These are phyloP conservation scores for Panagrolaimus sp. DNA, from an alignment of 1,140 invertebrate genomes.

Conservation along the genomic window DNA sequence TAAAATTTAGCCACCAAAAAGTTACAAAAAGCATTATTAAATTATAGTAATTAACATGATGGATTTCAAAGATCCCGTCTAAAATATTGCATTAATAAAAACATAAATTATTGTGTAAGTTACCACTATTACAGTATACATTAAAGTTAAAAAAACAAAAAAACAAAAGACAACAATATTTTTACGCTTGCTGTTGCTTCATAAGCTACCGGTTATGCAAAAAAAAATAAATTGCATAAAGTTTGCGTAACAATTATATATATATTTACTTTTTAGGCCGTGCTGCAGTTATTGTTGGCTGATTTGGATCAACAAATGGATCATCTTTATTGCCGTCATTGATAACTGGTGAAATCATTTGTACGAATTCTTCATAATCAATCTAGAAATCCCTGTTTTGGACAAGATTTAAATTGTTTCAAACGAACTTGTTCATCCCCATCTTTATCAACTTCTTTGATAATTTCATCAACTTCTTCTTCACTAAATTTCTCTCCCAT, in stretches of 20 bases:
- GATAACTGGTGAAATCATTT: slow-evolving; percentile 56
- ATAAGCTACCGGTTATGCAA: too few relatives aligned
- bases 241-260: not conserved
- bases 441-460: slow-evolving; percentile 57
- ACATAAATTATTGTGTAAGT: too few relatives aligned
- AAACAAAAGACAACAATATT: too few relatives aligned
- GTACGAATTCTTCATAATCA: slow-evolving; percentile 59
- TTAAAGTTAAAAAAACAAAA: too few relatives aligned
- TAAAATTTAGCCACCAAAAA: too few relatives aligned
- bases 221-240: too few relatives aligned
- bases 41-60: not conserved
- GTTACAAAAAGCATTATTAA: slow-evolving; percentile 2
- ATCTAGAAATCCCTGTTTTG: slow-evolving; percentile 38
- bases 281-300: slow-evolving; percentile 35
- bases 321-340: slow-evolving; percentile 54
- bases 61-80: not conserved
- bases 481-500: slow-evolving; percentile 60
- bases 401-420: not conserved
- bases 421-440: slow-evolving; percentile 53
- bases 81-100: too few relatives aligned
- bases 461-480: slow-evolving; percentile 59
- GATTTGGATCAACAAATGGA: slow-evolving; percentile 47
- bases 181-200: too few relatives aligned
- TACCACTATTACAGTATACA: too few relatives aligned
- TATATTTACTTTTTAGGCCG: slow-evolving; percentile 12